These are phyloP conservation scores for Acanthurus leucopareius DNA, from an alignment of 2,797 vertebrate genomes.

Conservation along the genomic window DNA sequence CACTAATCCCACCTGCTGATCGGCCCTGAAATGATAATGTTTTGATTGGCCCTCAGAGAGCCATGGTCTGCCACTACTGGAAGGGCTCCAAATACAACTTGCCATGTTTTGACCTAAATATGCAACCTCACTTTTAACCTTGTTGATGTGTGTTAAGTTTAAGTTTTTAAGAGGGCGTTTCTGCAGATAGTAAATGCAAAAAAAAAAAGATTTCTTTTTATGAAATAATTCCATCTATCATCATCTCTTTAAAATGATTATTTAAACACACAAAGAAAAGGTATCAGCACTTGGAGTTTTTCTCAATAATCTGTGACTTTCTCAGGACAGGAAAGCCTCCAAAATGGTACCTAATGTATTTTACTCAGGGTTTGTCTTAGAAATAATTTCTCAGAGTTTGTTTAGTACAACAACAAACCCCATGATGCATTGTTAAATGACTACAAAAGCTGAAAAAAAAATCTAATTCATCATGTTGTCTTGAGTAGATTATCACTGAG, in stretches of 20 bases:
- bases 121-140: not conserved
- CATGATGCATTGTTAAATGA: constrained; percentile 3
- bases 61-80: constrained; percentile 9
- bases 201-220: too few species aligned
- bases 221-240: too few species aligned
- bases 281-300: not conserved
- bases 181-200: not conserved
- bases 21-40: constrained; percentile 56
- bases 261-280: not conserved
- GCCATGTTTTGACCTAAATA: not conserved
- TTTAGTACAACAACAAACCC: constrained; percentile 7
- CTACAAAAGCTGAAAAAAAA: constrained; percentile 32
- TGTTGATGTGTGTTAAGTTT: not conserved
- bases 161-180: not conserved
- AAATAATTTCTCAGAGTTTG: not conserved
- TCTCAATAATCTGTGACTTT: not conserved
- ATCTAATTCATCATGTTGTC: constrained; percentile 3
- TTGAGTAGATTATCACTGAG: constrained; percentile 4
- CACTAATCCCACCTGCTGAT: constrained; percentile 60
- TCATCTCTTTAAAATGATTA: not conserved
- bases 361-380: not conserved
- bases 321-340: not conserved
- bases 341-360: not conserved
- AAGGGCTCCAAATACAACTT: constrained; percentile 13
- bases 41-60: constrained; percentile 59